Conservation (phyloP, 2,888 invertebrate genomes). For the Aleiodes leptofemur region DNA sequence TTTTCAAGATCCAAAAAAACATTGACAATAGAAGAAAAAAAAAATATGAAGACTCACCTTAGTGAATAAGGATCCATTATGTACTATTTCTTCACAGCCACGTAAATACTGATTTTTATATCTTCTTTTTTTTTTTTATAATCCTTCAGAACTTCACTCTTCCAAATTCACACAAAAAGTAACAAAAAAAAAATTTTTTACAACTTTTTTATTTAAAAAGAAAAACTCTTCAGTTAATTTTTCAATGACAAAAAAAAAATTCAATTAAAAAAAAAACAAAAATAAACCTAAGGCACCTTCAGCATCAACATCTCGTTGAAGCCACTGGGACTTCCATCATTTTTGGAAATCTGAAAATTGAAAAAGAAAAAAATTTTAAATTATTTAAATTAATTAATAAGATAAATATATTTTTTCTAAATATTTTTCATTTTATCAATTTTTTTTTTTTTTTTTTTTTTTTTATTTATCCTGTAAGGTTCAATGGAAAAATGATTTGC, state of each 20-base stretch:
- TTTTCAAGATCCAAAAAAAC: background rate
- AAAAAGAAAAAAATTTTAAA: too few relatives aligned
- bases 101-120: slow-evolving; percentile 48
- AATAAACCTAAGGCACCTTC: too few relatives aligned
- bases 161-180: background rate
- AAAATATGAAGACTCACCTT: slow-evolving; percentile 60
- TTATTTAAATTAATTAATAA: too few relatives aligned
- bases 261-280: background rate
- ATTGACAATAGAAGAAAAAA: slow-evolving; percentile 18
- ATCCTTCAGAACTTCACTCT: slow-evolving; percentile 4
- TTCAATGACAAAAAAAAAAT: slow-evolving; percentile 26
- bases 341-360: too few relatives aligned
- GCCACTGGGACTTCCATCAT: too few relatives aligned
- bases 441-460: too few relatives aligned
- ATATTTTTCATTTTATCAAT: too few relatives aligned
- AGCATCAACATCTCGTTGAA: too few relatives aligned
- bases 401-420: too few relatives aligned
- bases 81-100: slow-evolving; percentile 53
- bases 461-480: too few relatives aligned
- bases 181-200: background rate
- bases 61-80: slow-evolving; percentile 70
- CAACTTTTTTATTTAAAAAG: background rate
- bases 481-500: too few relatives aligned
- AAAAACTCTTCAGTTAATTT: slow-evolving; percentile 1
- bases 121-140: background rate